These are phyloP conservation scores for Augochlora pura DNA, from an alignment of 1,140 invertebrate species.

Conservation along the genomic window DNA sequence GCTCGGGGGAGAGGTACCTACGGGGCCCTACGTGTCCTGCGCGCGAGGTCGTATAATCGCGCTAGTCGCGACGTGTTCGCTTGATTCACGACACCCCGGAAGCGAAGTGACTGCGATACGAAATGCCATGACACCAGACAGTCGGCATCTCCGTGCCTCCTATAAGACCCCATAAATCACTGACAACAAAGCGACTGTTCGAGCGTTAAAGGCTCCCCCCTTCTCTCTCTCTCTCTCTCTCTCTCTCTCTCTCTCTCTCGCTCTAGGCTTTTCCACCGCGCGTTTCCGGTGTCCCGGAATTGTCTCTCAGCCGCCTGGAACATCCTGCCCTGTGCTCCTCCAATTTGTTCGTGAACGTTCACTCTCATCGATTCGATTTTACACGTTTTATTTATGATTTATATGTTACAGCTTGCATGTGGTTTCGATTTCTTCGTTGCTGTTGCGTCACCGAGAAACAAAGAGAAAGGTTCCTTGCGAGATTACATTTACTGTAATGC, in stretches of 20 bases:
- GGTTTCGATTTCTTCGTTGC: too few relatives aligned
- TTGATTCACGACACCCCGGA: constrained; percentile 66
- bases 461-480: too few relatives aligned
- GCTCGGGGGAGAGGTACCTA: constrained; percentile 27
- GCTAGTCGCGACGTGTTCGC: constrained; percentile 45
- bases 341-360: too few relatives aligned
- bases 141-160: constrained; percentile 45
- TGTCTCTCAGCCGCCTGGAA: too few relatives aligned
- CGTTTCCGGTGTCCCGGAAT: neutral
- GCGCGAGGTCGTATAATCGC: constrained; percentile 50
- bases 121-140: constrained; percentile 58
- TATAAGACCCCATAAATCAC: constrained; percentile 59
- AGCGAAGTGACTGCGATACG: constrained; percentile 56
- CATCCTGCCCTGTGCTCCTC: too few relatives aligned
- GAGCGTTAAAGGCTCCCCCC: constrained; percentile 42
- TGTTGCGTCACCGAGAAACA: too few relatives aligned
- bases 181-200: constrained; percentile 57
- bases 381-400: too few relatives aligned
- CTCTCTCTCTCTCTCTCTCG: too few relatives aligned
- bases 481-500: too few relatives aligned
- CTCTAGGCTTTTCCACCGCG: constrained; percentile 21
- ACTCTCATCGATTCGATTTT: too few relatives aligned
- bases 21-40: constrained; percentile 40
- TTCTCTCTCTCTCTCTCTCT: too few relatives aligned
- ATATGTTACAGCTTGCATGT: too few relatives aligned